Percentiles rank a stretch among this genome's conserved stretches.
These are phyloP conservation scores for Stichodactyla helianthus DNA, from an alignment of 64 coral and sea anemone species.

Conservation along the genomic window DNA sequence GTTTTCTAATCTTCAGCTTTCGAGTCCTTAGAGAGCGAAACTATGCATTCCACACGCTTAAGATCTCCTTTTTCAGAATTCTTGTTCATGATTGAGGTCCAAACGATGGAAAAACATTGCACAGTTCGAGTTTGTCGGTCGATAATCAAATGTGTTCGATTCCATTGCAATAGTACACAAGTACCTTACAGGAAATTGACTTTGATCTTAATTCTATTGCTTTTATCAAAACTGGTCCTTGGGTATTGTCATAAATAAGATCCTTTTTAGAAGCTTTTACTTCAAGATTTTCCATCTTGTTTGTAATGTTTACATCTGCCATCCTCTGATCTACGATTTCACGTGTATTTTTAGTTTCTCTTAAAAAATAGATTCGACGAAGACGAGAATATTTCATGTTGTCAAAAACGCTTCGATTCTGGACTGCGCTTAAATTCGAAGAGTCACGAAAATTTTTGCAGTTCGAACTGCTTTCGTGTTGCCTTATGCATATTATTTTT, in stretches of 20 bases:
- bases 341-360: neutral
- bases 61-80: neutral
- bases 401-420: neutral
- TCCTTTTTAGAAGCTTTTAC: neutral
- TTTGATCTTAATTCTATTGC: neutral
- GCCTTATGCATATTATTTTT: neutral
- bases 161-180: neutral
- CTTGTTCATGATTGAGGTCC: neutral
- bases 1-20: constrained; percentile 11
- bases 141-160: neutral
- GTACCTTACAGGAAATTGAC: neutral
- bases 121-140: neutral
- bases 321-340: neutral
- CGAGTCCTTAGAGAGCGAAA: constrained; percentile 1
- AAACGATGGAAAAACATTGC: neutral
- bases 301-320: neutral
- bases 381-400: neutral
- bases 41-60: constrained; percentile 6
- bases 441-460: neutral
- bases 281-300: neutral
- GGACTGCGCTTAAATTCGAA: neutral
- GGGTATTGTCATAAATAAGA: neutral
- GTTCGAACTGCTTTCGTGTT: neutral
- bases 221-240: neutral
- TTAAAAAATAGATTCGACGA: neutral